Evolutionary conservation across 2,888 invertebrate genomes (phyloP).

Genomic region (Dasypolia templi): DNA sequence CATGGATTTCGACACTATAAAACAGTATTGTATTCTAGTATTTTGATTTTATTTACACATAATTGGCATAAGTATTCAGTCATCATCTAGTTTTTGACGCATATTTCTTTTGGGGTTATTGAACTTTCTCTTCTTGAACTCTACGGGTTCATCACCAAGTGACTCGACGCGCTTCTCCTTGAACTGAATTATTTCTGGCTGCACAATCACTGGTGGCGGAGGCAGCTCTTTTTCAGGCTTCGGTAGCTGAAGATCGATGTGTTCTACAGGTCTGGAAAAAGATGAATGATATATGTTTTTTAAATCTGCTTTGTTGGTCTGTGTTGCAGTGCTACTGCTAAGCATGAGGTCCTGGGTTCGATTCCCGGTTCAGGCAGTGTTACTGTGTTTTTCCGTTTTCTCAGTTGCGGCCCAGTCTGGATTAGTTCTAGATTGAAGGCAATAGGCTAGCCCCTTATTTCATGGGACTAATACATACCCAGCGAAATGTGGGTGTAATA

Average conservation of each 20-base stretch:
- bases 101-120: slow-evolving; percentile 91
- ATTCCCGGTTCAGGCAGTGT: neutral
- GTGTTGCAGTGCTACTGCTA: neutral
- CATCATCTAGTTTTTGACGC: slow-evolving; percentile 92
- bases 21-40: neutral
- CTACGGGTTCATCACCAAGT: slow-evolving; percentile 88
- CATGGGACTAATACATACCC: neutral
- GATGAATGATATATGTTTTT: neutral
- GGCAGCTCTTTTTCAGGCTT: slow-evolving; percentile 83
- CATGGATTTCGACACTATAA: neutral
- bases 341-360: neutral
- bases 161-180: slow-evolving; percentile 91
- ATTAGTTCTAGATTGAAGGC: neutral
- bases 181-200: slow-evolving; percentile 88
- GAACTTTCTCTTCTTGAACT: slow-evolving; percentile 94
- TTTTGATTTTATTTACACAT: slow-evolving; percentile 55
- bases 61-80: slow-evolving; percentile 76
- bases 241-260: slow-evolving; percentile 94
- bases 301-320: neutral
- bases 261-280: slow-evolving; percentile 84
- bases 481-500: neutral
- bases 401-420: neutral
- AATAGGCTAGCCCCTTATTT: neutral
- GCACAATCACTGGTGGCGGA: slow-evolving; percentile 86
- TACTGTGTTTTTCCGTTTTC: neutral